A percentile compares a stretch with the other conserved stretches of the same genome.
Evolutionary conservation across 2,113 vertebrate genomes (phyloP).

Genomic region (Turdus rufiventris): DNA sequence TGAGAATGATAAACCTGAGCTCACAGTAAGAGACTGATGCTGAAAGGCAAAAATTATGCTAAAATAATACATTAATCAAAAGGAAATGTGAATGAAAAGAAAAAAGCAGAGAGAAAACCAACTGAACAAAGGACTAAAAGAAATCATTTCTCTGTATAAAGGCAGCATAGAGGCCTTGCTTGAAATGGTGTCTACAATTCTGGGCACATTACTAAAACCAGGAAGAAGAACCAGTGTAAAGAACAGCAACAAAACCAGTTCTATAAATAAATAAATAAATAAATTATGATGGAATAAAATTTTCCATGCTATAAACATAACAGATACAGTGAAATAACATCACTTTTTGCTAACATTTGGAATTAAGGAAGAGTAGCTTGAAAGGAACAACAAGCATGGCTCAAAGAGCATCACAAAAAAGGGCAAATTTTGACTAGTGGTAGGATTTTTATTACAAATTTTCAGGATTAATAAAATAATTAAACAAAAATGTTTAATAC

Average conservation of each 20-base stretch:
- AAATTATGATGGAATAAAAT: neutral
- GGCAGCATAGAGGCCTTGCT: neutral
- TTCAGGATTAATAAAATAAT: neutral
- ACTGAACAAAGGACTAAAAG: conserved; percentile 43
- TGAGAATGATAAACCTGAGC: conserved; percentile 41
- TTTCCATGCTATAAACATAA: neutral
- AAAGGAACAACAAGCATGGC: neutral
- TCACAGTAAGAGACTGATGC: conserved; percentile 52
- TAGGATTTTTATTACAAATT: neutral
- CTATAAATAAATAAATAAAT: neutral
- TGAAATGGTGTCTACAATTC: neutral
- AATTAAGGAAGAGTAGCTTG: neutral
- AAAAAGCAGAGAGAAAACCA: neutral
- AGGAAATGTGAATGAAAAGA: conserved; percentile 49
- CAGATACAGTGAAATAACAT: neutral
- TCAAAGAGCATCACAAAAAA: neutral
- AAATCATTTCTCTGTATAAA: conserved; percentile 30
- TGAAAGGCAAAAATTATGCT: conserved; percentile 69
- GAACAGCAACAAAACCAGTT: neutral
- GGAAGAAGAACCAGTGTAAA: neutral
- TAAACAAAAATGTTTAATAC: neutral
- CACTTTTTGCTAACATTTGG: neutral
- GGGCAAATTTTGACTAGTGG: neutral
- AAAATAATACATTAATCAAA: conserved; percentile 68
- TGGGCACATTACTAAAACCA: neutral